Evolutionary conservation across 2,888 invertebrate genomes (phyloP), one percentile per base, ranked within the genome.

Genomic region (Chaetogeoica ovagalla): DNA sequence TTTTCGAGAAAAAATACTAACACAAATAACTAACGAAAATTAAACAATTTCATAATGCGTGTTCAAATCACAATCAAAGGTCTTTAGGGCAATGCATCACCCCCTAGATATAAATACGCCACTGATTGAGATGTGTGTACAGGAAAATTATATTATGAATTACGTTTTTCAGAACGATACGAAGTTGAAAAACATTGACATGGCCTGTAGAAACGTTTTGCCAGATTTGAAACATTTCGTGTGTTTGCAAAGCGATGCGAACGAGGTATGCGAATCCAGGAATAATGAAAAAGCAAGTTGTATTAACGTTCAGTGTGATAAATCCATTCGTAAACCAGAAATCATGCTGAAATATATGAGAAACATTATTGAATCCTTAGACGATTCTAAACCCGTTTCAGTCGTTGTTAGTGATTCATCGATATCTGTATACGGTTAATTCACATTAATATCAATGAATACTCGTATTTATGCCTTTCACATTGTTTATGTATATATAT

Each of bases 221-320:
- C 62, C 65, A n/a, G 52, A 75, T 15, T 48, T 82, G 7, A 73
- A 82, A 19, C 79, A 82, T 48, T 70, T 82, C 19, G 39, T 82
- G 2, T 82, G 82, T 21, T 19, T 82, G 19, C 82, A 82, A 65
- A 82, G 82, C 37, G 81, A 82, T 39, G 82, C 72, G 7, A 62
- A 69, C 5, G 65, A 60, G 43, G 70, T 82, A 13, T 81, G 82
- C 43, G 82, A 82, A 60, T 81, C 81, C 17, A 73, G 82, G 19
- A 70, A 17, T 2, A 39, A 66, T 4, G 62, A 21, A 11, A 73
- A 76, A 17, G 23, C 55, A 3, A 77, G 65, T 37, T 75, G 72
- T 9, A 62, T 81, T 57, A 82, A 82, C 30, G 37, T 82, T 4
- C 72, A 77, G 23, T 82, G 82, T 63, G 82, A 82, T 23, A 72